Percentiles rank a stretch among this genome's conserved stretches.
phyloP scores from a whole-genome alignment of 2,113 vertebrate genomes.

The Canis aureus region DNA sequence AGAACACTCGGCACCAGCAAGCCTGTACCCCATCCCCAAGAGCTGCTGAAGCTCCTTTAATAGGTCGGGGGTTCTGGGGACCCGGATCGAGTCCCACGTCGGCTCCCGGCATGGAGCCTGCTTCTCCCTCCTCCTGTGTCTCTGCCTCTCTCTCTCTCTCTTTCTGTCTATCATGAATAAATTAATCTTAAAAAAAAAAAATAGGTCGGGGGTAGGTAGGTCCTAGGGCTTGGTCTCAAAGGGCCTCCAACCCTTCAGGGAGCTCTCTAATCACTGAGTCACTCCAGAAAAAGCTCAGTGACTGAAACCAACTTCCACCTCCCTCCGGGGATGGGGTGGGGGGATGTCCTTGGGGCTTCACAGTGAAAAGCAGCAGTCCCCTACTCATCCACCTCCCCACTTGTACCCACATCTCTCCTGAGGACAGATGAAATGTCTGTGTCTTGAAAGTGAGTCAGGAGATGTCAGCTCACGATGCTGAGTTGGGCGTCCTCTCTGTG shows the following conservation, averaged over 20 bases:
- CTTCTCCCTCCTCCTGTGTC: no score
- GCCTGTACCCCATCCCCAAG: not conserved
- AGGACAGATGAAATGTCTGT: not conserved
- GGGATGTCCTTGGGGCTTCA: not conserved
- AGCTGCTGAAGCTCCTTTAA: no score
- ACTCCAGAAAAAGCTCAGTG: not conserved
- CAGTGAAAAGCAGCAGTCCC: not conserved
- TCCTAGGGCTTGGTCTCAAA: not conserved
- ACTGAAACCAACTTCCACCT: not conserved
- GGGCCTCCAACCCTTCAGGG: not conserved
- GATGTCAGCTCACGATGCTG: not conserved
- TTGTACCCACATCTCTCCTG: not conserved
- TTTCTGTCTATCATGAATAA: no score
- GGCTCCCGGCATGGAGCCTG: no score
- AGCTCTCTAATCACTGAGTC: not conserved
- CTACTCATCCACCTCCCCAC: not conserved
- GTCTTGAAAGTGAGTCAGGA: not conserved
- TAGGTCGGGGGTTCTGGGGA: not conserved
- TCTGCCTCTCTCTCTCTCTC: no score
- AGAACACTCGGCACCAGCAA: not conserved
- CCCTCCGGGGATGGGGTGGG: not conserved
- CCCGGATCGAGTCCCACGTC: no score
- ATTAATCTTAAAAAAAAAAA: no score
- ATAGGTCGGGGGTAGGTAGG: not conserved
- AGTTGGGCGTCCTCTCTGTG: not conserved